A percentile compares a stretch with the other conserved stretches of the same genome.
Conservation (phyloP, 2,113 vertebrate genomes). For the Gopherus flavomarginatus region DNA sequence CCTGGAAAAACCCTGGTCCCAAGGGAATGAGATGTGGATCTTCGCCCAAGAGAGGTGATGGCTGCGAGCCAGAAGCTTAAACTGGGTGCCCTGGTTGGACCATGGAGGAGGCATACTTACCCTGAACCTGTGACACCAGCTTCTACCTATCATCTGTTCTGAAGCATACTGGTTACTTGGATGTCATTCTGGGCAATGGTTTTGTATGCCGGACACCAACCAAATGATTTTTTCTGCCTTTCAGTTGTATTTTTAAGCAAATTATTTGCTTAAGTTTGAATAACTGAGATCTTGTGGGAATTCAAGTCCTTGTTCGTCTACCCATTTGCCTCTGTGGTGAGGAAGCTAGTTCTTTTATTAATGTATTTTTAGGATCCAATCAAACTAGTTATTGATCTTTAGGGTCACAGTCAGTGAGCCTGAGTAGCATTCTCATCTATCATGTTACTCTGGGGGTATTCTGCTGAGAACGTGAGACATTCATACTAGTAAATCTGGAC, state of each 20-base stretch:
- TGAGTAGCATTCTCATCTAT: background rate
- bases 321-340: background rate
- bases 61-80: background rate
- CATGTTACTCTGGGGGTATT: background rate
- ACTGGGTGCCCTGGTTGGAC: background rate
- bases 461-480: background rate
- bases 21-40: background rate
- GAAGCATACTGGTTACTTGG: background rate
- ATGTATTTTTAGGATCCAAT: background rate
- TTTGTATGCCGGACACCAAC: background rate
- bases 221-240: background rate
- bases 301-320: background rate
- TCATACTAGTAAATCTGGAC: background rate
- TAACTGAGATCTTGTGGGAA: background rate
- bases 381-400: background rate
- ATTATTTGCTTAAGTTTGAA: background rate
- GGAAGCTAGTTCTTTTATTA: background rate
- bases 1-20: background rate
- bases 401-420: background rate
- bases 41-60: background rate
- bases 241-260: background rate
- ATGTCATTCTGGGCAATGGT: background rate
- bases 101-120: background rate
- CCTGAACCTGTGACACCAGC: background rate
- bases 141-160: background rate